phyloP scores from a whole-genome alignment of 1,140 invertebrate species.

The Calephelis nemesis region DNA sequence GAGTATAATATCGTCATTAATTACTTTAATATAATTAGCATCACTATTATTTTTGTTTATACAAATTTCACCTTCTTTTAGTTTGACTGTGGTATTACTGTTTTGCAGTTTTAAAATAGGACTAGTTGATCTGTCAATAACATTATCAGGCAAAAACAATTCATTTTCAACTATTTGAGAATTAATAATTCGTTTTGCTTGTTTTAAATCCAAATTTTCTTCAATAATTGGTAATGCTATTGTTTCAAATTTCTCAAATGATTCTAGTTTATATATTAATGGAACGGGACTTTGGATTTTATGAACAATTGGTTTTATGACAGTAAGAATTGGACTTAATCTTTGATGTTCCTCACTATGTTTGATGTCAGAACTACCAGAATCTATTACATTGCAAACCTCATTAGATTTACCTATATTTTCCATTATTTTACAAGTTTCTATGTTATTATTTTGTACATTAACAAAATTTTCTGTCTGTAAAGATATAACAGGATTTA shows the following conservation, averaged over 20 bases:
- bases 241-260: slow-evolving; percentile 65
- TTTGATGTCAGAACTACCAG: slow-evolving; percentile 7
- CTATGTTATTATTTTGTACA: not conserved
- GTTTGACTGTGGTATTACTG: not conserved
- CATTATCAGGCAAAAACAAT: slow-evolving; percentile 20
- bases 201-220: slow-evolving; percentile 39
- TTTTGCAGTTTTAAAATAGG: slow-evolving; percentile 16
- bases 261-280: slow-evolving; percentile 48
- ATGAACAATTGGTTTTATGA: slow-evolving; percentile 31
- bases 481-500: not conserved
- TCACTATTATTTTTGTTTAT: not conserved
- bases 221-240: slow-evolving; percentile 51
- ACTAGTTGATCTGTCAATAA: slow-evolving; percentile 26
- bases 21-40: slow-evolving; percentile 11
- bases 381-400: not conserved
- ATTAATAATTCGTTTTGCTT: slow-evolving; percentile 53
- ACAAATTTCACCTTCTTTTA: not conserved
- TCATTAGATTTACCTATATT: not conserved
- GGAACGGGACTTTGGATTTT: slow-evolving; percentile 34
- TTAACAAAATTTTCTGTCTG: not conserved
- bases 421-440: not conserved
- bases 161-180: slow-evolving; percentile 54
- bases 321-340: slow-evolving; percentile 32
- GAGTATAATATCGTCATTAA: slow-evolving; percentile 55
- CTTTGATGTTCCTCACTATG: slow-evolving; percentile 24